Percentiles rank a stretch among this genome's conserved stretches.
Evolutionary conservation across 2,888 invertebrate species (phyloP).

Genomic region (Drymonia ruficornis): DNA sequence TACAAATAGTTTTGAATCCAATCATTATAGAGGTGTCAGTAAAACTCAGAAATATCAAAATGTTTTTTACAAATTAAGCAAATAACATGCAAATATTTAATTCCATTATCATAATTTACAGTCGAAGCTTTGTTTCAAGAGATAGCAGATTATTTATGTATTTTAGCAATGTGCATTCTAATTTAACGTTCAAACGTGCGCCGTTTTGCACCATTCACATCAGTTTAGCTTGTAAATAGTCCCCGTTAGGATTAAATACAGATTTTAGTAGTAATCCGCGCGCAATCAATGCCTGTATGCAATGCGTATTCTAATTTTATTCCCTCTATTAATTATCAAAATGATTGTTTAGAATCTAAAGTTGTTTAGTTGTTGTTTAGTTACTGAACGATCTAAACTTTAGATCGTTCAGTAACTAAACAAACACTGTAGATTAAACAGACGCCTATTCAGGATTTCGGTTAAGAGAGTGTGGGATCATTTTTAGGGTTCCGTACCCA

Average conservation of each 20-base stretch:
- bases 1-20: too few relatives aligned
- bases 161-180: background rate
- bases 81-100: constrained; percentile 12
- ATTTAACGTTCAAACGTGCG: background rate
- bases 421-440: too few relatives aligned
- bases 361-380: too few relatives aligned
- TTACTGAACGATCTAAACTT: too few relatives aligned
- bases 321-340: background rate
- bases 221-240: background rate
- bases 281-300: background rate
- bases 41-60: too few relatives aligned
- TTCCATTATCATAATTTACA: constrained; percentile 19
- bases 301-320: background rate
- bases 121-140: constrained; percentile 11
- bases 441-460: too few relatives aligned
- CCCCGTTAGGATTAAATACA: background rate
- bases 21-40: too few relatives aligned
- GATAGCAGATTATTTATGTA: background rate
- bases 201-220: constrained; percentile 2
- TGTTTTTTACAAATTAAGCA: too few relatives aligned
- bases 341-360: too few relatives aligned
- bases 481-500: too few relatives aligned
- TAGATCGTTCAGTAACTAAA: too few relatives aligned
- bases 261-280: background rate
- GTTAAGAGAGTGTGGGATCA: too few relatives aligned